Evolutionary conservation across 1,140 invertebrate species (phyloP), one percentile per base, ranked within the genome.

Genomic region (Dreissena polymorpha): DNA sequence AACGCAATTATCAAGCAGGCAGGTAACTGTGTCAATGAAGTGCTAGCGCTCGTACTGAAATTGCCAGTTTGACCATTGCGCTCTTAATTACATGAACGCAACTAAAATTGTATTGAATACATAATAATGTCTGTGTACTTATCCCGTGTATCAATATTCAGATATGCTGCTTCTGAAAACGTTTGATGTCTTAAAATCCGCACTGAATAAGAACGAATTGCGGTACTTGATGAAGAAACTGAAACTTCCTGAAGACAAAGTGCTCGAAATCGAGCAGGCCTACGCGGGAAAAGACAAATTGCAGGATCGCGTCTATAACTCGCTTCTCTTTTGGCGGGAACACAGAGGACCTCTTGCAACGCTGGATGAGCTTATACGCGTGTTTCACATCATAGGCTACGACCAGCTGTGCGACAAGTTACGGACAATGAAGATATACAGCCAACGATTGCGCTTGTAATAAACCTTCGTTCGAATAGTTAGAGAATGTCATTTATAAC

Each of bases 181-280:
- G 91, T 90, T 92, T 70, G 88, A 90, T 39, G 85, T 84, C 13
- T 88, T 92, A 53, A 90, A 89, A 82, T 55, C 69, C 3, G 83
- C 85, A 6, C 51, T 92, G 23, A 90, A 86, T 73, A 92, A 92
- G 68, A 88, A 91, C 57, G 90, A 92, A 64, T 85, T 92, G 12
- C 83, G 90, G 8, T 88, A 90, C 75, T 75, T 92, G 60, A 83
- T 91, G 89, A 91, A 89, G 68, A 92, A 92, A 85, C 91, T 91
- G 57, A 70, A 87, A 39, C 87, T 92, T 57, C 84, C 89, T 12
- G 89, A 90, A 10, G 90, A 91, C 5, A 89, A 89, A 64, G 90
- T 92, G 16, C 50, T 80, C 16, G 90, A 91, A 67, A 85, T 92
- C 8, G 92, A 92, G 69, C 86, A 88, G 78, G 87, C 79, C 13